Base-by-base conservation (phyloP, 2,888 invertebrate genomes). In the Spisula subtruncata region DNA sequence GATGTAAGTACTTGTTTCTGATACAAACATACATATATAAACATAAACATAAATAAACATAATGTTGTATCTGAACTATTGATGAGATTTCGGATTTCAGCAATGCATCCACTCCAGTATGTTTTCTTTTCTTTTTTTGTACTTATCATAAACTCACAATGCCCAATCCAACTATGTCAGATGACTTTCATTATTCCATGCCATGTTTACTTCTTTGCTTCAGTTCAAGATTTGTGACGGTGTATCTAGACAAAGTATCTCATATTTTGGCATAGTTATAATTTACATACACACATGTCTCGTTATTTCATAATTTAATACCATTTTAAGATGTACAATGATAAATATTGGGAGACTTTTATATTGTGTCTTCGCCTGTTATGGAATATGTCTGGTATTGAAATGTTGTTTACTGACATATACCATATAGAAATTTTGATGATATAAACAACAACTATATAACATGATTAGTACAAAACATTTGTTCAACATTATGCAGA, bases 351-450 rank as follows among this genome's bases (percentile, higher is more conserved):
- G 25, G 60, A 66, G 60, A 25, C 25, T 25, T 66, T 66, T 66
- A 66, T 66, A 66, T 66, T 66, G n/a, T 25, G 25, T 66, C 60
- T 66, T 66, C 25, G 60, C 60, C 60, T 66, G 20, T 66, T 66
- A 66, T 66, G 60, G 60, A 25, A n/a, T 25, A 6, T n/a, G 60
- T n/a, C 25, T n/a, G 60, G 60, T 66, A 66, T 25, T n/a, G 60
- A n/a, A 66, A 2, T 66, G 10, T 8, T 66, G 25, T 25, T 12
- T 66, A 25, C n/a, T 66, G 60, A 66, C 60, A 25, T 66, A n/a
- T 66, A 25, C 60, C 25, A 66, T 41, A 41, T 41, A 41, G 41
- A 41, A 41, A 41, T 41, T 5, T 41, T 41, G 4, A 41, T 41
- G 41, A 41, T 41, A 41, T 41, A 41, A 41, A 41, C 2, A 41